Evolutionary conservation across 53 echinoderm and acorn worm species (phyloP).

Genomic region (Antedon mediterranea): DNA sequence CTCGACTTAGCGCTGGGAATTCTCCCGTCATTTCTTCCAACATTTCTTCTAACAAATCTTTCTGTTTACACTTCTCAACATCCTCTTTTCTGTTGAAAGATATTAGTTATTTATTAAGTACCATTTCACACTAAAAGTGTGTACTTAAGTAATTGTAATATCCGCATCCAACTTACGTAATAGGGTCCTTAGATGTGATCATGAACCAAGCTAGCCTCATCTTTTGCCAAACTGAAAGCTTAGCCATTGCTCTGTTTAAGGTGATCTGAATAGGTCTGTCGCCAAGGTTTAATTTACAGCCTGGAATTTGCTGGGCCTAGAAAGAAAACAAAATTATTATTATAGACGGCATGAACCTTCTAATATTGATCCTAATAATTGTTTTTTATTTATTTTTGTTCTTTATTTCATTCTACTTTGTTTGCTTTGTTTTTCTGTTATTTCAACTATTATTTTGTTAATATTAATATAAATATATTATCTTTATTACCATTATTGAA

Average conservation of each 20-base stretch:
- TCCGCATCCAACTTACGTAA: constrained; percentile 83
- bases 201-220: constrained; percentile 79
- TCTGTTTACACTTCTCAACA: constrained; percentile 92
- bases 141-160: too few relatives aligned
- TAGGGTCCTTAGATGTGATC: constrained; percentile 79
- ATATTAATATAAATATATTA: too few relatives aligned
- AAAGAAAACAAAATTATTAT: neutral
- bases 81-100: constrained; percentile 45
- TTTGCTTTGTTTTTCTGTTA: too few relatives aligned
- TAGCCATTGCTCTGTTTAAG: constrained; percentile 80
- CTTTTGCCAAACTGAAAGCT: constrained; percentile 72
- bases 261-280: constrained; percentile 92
- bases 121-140: too few relatives aligned
- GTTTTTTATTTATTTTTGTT: too few relatives aligned
- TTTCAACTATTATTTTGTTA: too few relatives aligned
- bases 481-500: too few relatives aligned
- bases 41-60: constrained; percentile 83
- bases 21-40: constrained; percentile 92
- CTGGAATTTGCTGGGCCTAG: constrained; percentile 83
- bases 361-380: too few relatives aligned
- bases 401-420: too few relatives aligned
- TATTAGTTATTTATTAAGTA: neutral
- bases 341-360: too few relatives aligned
- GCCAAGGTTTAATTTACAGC: constrained; percentile 77
- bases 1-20: constrained; percentile 61